Percentiles rank a stretch among this genome's conserved stretches.
phyloP scores from a whole-genome alignment of 2,113 vertebrate genomes.

The Colaptes auratus region DNA sequence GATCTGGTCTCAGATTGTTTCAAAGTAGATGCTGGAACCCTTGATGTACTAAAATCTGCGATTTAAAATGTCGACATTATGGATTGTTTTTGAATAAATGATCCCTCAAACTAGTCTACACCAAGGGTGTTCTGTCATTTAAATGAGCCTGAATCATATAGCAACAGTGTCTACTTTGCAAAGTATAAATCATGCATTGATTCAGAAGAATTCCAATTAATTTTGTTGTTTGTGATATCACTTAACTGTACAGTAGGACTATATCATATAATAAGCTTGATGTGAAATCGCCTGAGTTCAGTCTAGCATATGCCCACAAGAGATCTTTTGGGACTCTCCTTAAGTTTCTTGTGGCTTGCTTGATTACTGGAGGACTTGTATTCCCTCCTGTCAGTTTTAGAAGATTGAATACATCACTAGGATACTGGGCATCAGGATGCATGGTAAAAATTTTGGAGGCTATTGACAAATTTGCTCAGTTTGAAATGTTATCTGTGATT shows the following conservation, averaged over 20 bases:
- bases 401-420: background rate
- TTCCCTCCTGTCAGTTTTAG: background rate
- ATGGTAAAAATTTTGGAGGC: background rate
- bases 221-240: background rate
- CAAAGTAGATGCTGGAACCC: background rate
- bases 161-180: background rate
- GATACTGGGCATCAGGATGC: background rate
- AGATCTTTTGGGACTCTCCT: background rate
- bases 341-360: background rate
- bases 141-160: background rate
- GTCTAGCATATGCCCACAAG: accelerated
- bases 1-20: background rate
- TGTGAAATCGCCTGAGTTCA: background rate
- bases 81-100: background rate
- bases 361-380: background rate
- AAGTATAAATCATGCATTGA: background rate
- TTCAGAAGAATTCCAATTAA: background rate
- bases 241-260: background rate
- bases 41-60: background rate
- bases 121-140: background rate
- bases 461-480: background rate
- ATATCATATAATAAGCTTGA: background rate
- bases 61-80: background rate
- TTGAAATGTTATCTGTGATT: background rate
- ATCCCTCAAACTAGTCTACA: background rate